These are phyloP conservation scores for Nasonovia ribisnigri DNA, from an alignment of 2,888 invertebrate genomes.

Conservation along the genomic window DNA sequence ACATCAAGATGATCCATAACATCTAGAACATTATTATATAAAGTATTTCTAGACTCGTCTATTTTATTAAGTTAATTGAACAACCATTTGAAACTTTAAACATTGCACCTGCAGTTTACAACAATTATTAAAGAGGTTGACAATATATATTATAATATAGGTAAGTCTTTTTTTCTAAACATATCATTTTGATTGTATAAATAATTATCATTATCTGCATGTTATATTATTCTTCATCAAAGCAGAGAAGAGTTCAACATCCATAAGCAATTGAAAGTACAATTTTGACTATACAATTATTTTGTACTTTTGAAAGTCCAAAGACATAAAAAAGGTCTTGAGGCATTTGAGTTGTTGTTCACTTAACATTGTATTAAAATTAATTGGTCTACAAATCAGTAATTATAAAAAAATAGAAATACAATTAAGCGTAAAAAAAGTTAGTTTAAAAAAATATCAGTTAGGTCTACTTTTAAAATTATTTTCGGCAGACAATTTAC, in stretches of 20 bases:
- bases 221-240: conserved; percentile 5
- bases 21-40: conserved; percentile 55
- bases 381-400: conserved; percentile 53
- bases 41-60: conserved; percentile 49
- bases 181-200: conserved; percentile 52
- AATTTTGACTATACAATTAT: conserved; percentile 37
- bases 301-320: conserved; percentile 47
- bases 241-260: conserved; percentile 28
- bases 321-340: conserved; percentile 32
- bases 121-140: conserved; percentile 49
- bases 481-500: conserved; percentile 39
- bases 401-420: conserved; percentile 63
- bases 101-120: conserved; percentile 47
- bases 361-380: conserved; percentile 55
- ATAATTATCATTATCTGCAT: conserved; percentile 36
- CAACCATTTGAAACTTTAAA: conserved; percentile 46
- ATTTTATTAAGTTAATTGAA: conserved; percentile 58
- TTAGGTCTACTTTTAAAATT: conserved; percentile 54
- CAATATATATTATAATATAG: conserved; percentile 41
- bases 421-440: conserved; percentile 64
- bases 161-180: conserved; percentile 53
- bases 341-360: conserved; percentile 56
- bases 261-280: conserved; percentile 46
- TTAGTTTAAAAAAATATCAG: conserved; percentile 64
- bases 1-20: conserved; percentile 50